Evolutionary conservation across 2,113 vertebrate genomes (phyloP), one percentile per base, ranked within the genome.

Genomic region (Perccottus glenii): DNA sequence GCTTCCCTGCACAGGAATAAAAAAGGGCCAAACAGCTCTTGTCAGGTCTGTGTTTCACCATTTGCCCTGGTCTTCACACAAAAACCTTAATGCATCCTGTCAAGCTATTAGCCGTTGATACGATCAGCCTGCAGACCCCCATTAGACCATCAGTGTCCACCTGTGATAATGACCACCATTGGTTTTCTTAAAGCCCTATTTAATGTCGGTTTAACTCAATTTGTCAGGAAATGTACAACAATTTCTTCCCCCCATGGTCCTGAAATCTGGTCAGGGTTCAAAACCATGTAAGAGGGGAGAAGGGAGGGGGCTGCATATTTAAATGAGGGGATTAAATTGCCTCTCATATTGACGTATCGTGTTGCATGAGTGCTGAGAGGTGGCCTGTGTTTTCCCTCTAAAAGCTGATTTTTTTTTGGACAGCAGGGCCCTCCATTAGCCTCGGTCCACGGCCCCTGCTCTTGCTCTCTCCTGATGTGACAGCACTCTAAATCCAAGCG

Each of bases 121-220:
- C 93, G 94, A 98, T 98, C 96, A 95, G 94, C 91, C 72, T 63
- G 87, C 94, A 96, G 94, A 92, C 94, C 94, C 85, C 81, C 95
- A 98, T 98, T 97, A 96, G 94, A 94, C 94, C 95, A 95, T 97
- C 95, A 96, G 95, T 94, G 94, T 98, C 96, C 97, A 99, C 98
- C 97, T 98, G 97, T 96, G 96, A 97, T 97, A 98, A 98, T 98
- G 95, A 95, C 94, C 92, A 92, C 94, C 96, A 98, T 98, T 98
- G 98, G 95, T 98, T 98, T 98, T 96, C 96, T 98, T 98, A 98
- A 98, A 98, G 95, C 95, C 94, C 87, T 94, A 95, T 95, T 98
- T 98, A 98, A 95, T 95, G 96, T 97, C 96, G 91, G 93, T 94
- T 98, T 98, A 98, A 98, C 96, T 97, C 96, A 93, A 98, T 98